These are phyloP conservation scores for Anguilla anguilla DNA, from an alignment of 2,797 vertebrate genomes.

Conservation along the genomic window DNA sequence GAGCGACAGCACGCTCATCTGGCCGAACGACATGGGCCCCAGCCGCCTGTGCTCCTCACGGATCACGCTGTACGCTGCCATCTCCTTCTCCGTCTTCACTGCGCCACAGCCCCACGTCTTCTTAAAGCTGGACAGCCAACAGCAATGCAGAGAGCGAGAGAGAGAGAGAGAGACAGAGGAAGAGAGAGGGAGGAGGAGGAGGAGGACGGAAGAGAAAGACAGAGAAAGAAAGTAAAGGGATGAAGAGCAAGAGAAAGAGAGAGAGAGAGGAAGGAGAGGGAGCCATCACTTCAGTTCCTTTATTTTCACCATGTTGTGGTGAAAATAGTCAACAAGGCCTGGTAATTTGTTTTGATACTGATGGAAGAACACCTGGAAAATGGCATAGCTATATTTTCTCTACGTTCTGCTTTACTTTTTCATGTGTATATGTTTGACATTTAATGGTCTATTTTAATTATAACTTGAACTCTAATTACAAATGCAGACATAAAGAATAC, in stretches of 20 bases:
- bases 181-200: background rate
- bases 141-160: background rate
- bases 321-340: background rate
- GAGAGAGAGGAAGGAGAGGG: background rate
- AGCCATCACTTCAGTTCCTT: background rate
- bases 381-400: background rate
- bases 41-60: constrained; percentile 76
- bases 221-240: background rate
- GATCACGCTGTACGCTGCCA: constrained; percentile 71
- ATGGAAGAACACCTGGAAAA: background rate
- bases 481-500: background rate
- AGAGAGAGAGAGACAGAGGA: background rate
- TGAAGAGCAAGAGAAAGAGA: background rate
- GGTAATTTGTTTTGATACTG: background rate
- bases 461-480: background rate
- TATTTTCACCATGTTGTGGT: background rate
- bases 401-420: background rate
- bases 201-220: background rate
- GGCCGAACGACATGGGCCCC: constrained; percentile 81
- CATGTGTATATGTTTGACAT: too few species aligned
- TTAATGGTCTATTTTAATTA: background rate
- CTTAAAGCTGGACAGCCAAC: constrained; percentile 69
- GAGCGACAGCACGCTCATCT: constrained; percentile 78
- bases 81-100: constrained; percentile 68
- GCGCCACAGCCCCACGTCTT: constrained; percentile 75